These are phyloP conservation scores for Camponotus pennsylvanicus DNA, from an alignment of 1,140 invertebrate genomes.

Conservation along the genomic window DNA sequence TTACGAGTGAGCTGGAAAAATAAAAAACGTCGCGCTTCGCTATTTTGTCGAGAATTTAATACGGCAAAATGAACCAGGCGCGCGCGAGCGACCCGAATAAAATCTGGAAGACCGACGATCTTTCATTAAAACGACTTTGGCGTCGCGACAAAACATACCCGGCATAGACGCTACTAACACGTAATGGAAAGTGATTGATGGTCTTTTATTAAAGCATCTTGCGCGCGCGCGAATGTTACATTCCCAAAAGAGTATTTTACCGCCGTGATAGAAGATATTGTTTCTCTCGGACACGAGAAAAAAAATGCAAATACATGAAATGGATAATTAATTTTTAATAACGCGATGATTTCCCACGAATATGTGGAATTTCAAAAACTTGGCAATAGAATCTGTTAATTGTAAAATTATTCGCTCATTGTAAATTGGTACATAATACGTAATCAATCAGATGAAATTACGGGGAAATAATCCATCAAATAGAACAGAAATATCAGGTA, in stretches of 20 bases:
- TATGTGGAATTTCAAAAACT: background rate
- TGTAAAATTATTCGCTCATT: conserved; percentile 4
- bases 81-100: background rate
- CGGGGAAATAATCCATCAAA: conserved; percentile 40
- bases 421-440: conserved; percentile 25
- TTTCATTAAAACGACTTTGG: conserved; percentile 58
- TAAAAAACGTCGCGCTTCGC: conserved; percentile 29
- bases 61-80: conserved; percentile 26
- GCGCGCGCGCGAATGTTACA: background rate
- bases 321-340: conserved; percentile 1
- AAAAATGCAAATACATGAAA: no score
- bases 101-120: conserved; percentile 61
- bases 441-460: conserved; percentile 4
- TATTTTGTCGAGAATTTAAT: conserved; percentile 57
- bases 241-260: conserved; percentile 2
- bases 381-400: background rate
- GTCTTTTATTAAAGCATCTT: conserved; percentile 52
- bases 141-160: conserved; percentile 42
- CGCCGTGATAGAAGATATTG: background rate
- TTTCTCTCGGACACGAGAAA: background rate
- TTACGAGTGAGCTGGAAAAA: conserved; percentile 16
- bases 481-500: conserved; percentile 23
- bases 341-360: background rate
- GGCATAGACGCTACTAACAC: background rate
- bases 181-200: conserved; percentile 54